These are phyloP conservation scores for Psittacula cyanocephala DNA, from an alignment of 2,113 vertebrate species.

Conservation along the genomic window DNA sequence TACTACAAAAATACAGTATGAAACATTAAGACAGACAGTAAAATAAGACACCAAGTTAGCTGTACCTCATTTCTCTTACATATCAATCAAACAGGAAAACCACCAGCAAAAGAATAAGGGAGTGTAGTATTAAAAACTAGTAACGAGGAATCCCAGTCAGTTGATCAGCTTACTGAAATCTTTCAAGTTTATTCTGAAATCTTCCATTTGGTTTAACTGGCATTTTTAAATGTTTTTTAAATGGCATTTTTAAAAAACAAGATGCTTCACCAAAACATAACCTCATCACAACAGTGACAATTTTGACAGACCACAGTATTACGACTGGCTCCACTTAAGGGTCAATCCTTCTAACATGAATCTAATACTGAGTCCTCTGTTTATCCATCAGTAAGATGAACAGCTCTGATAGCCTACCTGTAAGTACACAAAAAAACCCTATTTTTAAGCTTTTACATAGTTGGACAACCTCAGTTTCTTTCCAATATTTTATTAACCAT, in stretches of 20 bases:
- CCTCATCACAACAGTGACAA: neutral
- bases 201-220: neutral
- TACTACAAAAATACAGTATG: neutral
- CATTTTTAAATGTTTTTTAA: too few relatives aligned
- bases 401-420: neutral
- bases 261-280: neutral
- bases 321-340: neutral
- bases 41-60: neutral
- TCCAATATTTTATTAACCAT: neutral
- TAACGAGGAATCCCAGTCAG: neutral
- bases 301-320: neutral
- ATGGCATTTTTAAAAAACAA: neutral
- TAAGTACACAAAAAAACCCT: neutral
- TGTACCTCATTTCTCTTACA: neutral
- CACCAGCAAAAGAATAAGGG: neutral
- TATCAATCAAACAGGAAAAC: neutral
- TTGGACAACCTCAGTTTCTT: neutral
- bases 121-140: neutral
- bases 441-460: neutral
- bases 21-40: neutral
- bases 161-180: neutral
- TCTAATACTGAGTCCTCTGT: neutral
- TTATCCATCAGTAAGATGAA: neutral
- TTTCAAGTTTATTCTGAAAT: accelerated
- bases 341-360: neutral